Evolutionary conservation across 2,888 invertebrate genomes (phyloP), one percentile per base, ranked within the genome.

Genomic region (Pardosa pseudoannulata): DNA sequence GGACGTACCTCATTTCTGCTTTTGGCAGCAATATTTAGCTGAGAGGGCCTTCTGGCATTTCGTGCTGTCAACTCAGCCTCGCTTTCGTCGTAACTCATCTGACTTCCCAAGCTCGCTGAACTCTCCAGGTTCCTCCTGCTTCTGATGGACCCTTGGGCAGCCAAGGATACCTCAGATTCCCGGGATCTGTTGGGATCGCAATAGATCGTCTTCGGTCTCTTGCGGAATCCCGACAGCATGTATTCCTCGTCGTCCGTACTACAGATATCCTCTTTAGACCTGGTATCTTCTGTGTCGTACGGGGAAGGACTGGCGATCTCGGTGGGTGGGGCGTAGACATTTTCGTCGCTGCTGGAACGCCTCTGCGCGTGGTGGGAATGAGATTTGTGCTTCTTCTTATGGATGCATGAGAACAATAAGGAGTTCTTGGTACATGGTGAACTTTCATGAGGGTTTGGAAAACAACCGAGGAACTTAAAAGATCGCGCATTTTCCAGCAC

Each of bases 141-240:
- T n/a, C 75, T 46, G 27, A 79, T 62, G 23, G 74, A 75, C 6
- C 36, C 70, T 36, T 68, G 64, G 0, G 39, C 56, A n/a, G 65
- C 62, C n/a, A 32, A 31, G 19, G 65, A 56, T 11, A 41, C 65
- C 27, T 73, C 79, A 0, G 74, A 83, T 23, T 74, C 65, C 39
- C 81, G 32, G n/a, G 68, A 71, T 27, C 73, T 50, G 13, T 70
- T 78, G 36, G 78, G 76, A 31, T 88, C 76, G 7, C 94, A 94
- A 92, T 95, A 94, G 90, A 95, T 94, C 87, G 95, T 94, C 89
- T 94, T 95, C 87, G 95, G 95, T 91, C 96, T 94, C 89, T 96
- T 93, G 80, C 96, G 94, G 92, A 96, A 96, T 93, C 96, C 96
- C 90, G 95, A 95, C n/a, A 79, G 71, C 19, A 68, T 78, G 50